phyloP scores from a whole-genome alignment of 2,888 invertebrate genomes.

The Catocala sponsa region DNA sequence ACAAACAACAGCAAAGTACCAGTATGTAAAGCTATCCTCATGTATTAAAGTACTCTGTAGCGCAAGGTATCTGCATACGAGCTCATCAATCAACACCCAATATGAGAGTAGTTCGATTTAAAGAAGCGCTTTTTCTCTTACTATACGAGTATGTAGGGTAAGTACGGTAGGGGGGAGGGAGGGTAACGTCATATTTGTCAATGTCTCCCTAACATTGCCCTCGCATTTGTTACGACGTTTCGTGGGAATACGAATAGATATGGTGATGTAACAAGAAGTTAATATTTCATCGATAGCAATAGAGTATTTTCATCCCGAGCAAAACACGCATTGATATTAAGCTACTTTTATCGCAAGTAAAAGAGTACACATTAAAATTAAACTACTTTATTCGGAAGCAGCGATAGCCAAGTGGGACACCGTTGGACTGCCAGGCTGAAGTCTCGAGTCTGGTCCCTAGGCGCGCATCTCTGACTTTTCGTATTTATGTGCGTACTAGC shows the following conservation, averaged over 20 bases:
- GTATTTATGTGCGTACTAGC: too few species aligned
- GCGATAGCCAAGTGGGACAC: too few species aligned
- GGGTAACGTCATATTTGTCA: constrained; percentile 66
- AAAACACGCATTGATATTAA: background rate
- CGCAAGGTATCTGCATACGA: constrained; percentile 9
- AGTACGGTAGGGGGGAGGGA: constrained; percentile 38
- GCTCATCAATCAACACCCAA: constrained; percentile 65
- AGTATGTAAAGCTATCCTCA: background rate
- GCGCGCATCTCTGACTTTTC: too few species aligned
- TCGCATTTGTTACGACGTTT: constrained; percentile 58
- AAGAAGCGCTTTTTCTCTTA: constrained; percentile 51
- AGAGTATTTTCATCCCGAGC: constrained; percentile 15
- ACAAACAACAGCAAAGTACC: background rate
- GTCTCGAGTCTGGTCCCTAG: too few species aligned
- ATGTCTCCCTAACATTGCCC: constrained; percentile 58
- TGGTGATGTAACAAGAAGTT: too few species aligned
- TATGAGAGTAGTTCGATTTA: constrained; percentile 56
- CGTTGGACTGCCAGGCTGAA: too few species aligned
- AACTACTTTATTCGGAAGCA: too few species aligned
- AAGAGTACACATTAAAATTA: background rate
- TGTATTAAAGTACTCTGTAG: constrained; percentile 10
- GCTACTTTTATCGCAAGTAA: background rate
- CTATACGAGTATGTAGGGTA: constrained; percentile 20
- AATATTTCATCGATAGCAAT: too few species aligned
- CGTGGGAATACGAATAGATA: constrained; percentile 40